Base-by-base conservation (phyloP, 2,888 invertebrate genomes). In the Folsomia manolachei region DNA sequence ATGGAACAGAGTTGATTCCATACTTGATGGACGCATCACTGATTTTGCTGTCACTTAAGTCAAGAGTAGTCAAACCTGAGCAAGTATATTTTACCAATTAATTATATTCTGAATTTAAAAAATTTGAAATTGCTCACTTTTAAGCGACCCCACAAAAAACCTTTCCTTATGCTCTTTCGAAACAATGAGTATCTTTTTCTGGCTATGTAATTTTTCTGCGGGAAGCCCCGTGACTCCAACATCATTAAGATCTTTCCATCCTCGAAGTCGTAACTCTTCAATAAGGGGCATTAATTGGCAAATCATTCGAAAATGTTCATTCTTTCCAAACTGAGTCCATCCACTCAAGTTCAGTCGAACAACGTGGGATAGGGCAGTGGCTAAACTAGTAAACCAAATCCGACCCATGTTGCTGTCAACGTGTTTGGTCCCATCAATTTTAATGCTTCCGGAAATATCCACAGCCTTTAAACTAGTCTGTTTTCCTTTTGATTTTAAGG, bases 221-320 rank as follows among this genome's bases (percentile, higher is more conserved):
- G 65, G 69, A 52, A 78, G 66, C 1, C 80, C 80, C 0, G 77
- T 75, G 7, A 77, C 62, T 1, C 76, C 80, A 0, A 73, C 68
- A 68, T 80, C 80, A n/a, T 73, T 72, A 11, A 80, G 27, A 7
- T 72, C 64, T 9, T 65, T 70, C 80, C 80, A 80, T 19, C 72
- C 76, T n/a, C 75, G 56, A 1, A 80, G 69, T 11, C 63, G 63
- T 1, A 80, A 56, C 39, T 74, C 72, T 39, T 76, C 73, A 25
- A 80, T 61, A 7, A 71, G 27, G 0, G 52, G 53, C 1, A 80
- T 39, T 4, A 68, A 61, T 11, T 70, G 69, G 53, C 80, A 80
- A 67, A 80, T 75, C 4, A 70, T 63, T 39, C 66, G 69, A 52
- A 80, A 80, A 64, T 77, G 77, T 21, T 75, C 72, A 70, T 78